Evolutionary conservation across 2,888 invertebrate species (phyloP).

Genomic region (Diplolepis rosae): DNA sequence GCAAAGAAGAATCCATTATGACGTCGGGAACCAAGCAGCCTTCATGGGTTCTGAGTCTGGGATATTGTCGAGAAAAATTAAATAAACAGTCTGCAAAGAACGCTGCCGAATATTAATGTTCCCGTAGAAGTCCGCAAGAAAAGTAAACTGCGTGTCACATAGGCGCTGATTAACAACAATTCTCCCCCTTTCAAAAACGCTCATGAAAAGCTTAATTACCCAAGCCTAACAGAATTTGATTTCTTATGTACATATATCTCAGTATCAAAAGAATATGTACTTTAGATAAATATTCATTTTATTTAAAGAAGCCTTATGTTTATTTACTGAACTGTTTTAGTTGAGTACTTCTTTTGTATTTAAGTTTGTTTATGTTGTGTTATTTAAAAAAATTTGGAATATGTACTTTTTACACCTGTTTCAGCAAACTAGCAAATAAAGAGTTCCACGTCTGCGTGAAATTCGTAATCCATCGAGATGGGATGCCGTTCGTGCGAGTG

Average conservation of each 20-base stretch:
- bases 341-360: no score
- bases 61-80: slow-evolving; percentile 22
- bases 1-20: slow-evolving; percentile 25
- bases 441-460: slow-evolving; percentile 43
- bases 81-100: slow-evolving; percentile 23
- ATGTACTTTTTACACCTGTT: neutral
- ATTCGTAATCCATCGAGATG: slow-evolving; percentile 62
- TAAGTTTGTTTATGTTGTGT: no score
- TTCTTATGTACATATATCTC: neutral
- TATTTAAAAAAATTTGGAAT: no score
- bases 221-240: neutral
- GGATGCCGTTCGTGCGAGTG: slow-evolving; percentile 59
- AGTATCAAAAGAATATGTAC: no score
- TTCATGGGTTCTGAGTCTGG: neutral
- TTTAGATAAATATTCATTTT: no score
- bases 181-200: neutral
- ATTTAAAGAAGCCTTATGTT: no score
- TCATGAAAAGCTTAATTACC: neutral
- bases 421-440: slow-evolving; percentile 30
- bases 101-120: slow-evolving; percentile 27
- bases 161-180: slow-evolving; percentile 2
- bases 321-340: no score
- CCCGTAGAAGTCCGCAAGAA: neutral
- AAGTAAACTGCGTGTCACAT: neutral
- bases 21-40: slow-evolving; percentile 1